Evolutionary conservation across 1,140 invertebrate genomes (phyloP).

Genomic region (Heliconius hermathena): DNA sequence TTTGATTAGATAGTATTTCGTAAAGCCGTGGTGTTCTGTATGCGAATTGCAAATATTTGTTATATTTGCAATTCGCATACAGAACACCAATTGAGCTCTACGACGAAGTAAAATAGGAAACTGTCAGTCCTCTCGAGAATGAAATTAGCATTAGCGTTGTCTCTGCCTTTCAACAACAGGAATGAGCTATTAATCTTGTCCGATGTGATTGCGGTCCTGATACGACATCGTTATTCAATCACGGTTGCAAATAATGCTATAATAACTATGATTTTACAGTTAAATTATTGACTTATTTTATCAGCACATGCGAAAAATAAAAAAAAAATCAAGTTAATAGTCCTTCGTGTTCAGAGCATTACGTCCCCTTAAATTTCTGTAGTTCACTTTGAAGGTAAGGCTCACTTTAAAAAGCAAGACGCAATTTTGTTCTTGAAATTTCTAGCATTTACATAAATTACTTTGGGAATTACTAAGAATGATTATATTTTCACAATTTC

Average conservation of each 20-base stretch:
- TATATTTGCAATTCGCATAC: slow-evolving; percentile 14
- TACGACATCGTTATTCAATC: slow-evolving; percentile 64
- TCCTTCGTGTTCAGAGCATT: not conserved
- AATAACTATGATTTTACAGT: not conserved
- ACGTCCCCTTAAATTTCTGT: not conserved
- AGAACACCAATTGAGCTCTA: slow-evolving; percentile 22
- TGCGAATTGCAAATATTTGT: too few species aligned
- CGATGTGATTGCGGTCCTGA: slow-evolving; percentile 63
- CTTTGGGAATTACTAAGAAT: not conserved
- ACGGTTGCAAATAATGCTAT: slow-evolving; percentile 21
- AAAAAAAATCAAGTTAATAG: not conserved
- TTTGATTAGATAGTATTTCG: not conserved
- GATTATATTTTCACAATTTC: not conserved
- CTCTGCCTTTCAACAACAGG: slow-evolving; percentile 57
- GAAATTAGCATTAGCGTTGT: slow-evolving; percentile 61
- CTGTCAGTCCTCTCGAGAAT: slow-evolving; percentile 44
- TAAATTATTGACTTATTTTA: not conserved
- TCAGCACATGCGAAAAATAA: not conserved
- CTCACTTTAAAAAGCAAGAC: slow-evolving; percentile 10
- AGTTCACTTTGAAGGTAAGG: not conserved
- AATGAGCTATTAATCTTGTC: slow-evolving; percentile 65
- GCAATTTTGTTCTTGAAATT: slow-evolving; percentile 2
- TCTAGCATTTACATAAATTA: not conserved
- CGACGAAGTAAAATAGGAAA: slow-evolving; percentile 38
- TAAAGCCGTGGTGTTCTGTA: too few species aligned